Evolutionary conservation across 2,797 vertebrate species (phyloP), one percentile per base, ranked within the genome.

Genomic region (Eremophila alpestris): DNA sequence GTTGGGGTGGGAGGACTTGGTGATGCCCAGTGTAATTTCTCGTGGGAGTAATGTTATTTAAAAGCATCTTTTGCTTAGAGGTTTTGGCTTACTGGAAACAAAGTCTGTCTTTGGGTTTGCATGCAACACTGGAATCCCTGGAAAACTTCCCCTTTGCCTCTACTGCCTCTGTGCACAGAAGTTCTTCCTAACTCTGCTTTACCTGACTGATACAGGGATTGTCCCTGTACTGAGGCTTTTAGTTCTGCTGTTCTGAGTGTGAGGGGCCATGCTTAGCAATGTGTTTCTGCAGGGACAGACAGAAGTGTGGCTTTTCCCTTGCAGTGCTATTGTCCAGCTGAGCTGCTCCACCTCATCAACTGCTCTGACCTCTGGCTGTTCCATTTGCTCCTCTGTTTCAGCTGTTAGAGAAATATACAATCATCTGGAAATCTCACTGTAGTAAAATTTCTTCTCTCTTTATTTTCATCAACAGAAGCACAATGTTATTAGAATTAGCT

Each of bases 61-160:
- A 94, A 70, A 89, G 21, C 7, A 6, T 43, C 9, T 96, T 92
- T 83, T 65, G 58, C 63, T 83, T 74, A 40, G 52, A 80, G 30
- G 23, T 78, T 93, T 94, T 89, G 27, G 52, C 32, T 91, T 91
- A 24, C 38, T 87, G 56, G 67, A 95, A 90, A 62, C 16, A 62
- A 63, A n/a, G 30, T 13, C 24, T 87, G 10, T 41, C 13, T 85
- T 87, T 76, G 18, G 8, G 16, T 36, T 90, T 83, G 23, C 11
- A 5, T 23, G 7, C 11, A 58, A 10, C 32, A 11, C 24, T 71
- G 43, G 38, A 67, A 60, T 67, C 7, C 10, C 41, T 81, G 49
- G 34, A 52, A 87, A 60, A 36, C 8, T 6, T 54, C 4, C 11
- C 4, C 10, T 67, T 14, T 83, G 26, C 26, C 5, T 56, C 38